Conservation (phyloP, 2,888 invertebrate species). For the Loripinus fragilis region DNA sequence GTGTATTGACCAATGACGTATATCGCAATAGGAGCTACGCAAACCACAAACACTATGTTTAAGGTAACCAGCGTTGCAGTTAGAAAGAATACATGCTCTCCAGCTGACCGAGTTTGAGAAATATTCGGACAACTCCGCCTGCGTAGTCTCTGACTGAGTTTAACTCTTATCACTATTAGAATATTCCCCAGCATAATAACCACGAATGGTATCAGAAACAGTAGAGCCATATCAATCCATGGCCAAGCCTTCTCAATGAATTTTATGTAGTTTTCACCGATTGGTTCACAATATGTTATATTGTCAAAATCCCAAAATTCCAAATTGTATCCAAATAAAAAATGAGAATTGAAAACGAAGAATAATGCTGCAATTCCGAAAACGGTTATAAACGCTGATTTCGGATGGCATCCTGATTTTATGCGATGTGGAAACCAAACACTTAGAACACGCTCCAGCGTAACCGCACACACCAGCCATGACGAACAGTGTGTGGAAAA, state of each 20-base stretch:
- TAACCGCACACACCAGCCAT: conserved; percentile 18
- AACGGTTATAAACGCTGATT: not conserved
- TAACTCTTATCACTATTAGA: not conserved
- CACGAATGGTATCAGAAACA: conserved; percentile 14
- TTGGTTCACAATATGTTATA: not conserved
- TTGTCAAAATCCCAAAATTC: not conserved
- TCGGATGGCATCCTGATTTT: conserved; percentile 6
- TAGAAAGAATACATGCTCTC: not conserved
- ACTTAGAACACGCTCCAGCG: conserved; percentile 13
- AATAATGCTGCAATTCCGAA: not conserved
- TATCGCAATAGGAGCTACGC: conserved; percentile 10
- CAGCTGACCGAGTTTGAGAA: not conserved
- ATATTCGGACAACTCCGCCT: conserved; percentile 1
- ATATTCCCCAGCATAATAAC: conserved; percentile 1
- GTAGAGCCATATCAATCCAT: conserved; percentile 21
- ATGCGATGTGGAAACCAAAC: conserved; percentile 18
- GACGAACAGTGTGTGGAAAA: conserved; percentile 24
- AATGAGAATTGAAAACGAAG: not conserved
- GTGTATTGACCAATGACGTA: conserved; percentile 10
- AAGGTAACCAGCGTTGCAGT: conserved; percentile 21
- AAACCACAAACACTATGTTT: conserved; percentile 20
- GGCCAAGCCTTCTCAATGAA: conserved; percentile 22
- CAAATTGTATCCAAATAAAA: conserved; percentile 1
- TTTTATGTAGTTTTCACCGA: not conserved
- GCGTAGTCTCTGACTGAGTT: not conserved